These are phyloP conservation scores for Notoglanidium macrostoma DNA, from an alignment of 2,797 vertebrate species.

Conservation along the genomic window DNA sequence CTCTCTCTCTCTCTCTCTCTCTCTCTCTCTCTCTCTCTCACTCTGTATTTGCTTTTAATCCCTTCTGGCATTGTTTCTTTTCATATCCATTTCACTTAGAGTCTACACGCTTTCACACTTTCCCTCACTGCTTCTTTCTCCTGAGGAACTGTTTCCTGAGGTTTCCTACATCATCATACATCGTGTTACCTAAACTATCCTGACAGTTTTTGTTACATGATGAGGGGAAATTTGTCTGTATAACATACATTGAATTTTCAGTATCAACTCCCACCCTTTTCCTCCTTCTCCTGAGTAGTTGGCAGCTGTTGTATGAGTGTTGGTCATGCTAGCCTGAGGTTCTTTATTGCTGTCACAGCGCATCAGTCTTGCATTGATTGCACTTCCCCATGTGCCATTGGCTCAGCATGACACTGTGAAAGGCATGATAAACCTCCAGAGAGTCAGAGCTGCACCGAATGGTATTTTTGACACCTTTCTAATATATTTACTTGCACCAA, in stretches of 20 bases:
- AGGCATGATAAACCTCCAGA: conserved; percentile 27
- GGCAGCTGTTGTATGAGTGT: conserved; percentile 68
- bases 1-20: conserved; percentile 60
- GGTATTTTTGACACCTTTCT: background rate
- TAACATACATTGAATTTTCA: conserved; percentile 19
- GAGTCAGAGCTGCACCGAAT: conserved; percentile 4
- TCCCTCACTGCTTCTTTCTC: background rate
- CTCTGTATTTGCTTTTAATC: conserved; percentile 44
- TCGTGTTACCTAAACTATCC: conserved; percentile 31
- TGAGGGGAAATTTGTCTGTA: conserved; percentile 29
- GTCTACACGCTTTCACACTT: conserved; percentile 8
- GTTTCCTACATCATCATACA: background rate
- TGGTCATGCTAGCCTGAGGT: conserved; percentile 76
- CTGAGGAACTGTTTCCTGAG: background rate
- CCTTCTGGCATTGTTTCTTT: conserved; percentile 38
- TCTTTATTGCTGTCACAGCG: conserved; percentile 77
- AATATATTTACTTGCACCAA: background rate
- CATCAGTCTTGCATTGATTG: conserved; percentile 66
- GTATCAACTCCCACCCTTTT: conserved; percentile 38
- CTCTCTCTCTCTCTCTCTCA: conserved; percentile 1
- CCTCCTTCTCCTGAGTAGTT: conserved; percentile 38
- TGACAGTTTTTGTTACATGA: conserved; percentile 41
- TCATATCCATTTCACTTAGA: conserved; percentile 15
- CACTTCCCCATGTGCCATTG: conserved; percentile 29
- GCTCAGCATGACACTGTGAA: conserved; percentile 30